These are phyloP conservation scores for Listrodromus nycthemerus DNA, from an alignment of 2,888 invertebrate genomes.

Conservation along the genomic window DNA sequence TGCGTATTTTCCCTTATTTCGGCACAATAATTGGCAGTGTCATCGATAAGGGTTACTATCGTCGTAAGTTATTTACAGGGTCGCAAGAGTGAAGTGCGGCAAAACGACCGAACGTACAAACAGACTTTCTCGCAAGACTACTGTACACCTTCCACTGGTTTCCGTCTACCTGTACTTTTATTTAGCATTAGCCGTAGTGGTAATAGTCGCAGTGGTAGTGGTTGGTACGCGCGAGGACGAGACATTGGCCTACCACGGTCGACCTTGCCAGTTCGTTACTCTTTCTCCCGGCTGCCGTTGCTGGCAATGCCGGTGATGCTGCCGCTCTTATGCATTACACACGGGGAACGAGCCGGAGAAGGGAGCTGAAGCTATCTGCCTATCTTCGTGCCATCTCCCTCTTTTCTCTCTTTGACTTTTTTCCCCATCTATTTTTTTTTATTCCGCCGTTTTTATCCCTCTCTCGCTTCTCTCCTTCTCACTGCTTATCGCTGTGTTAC, in stretches of 20 bases:
- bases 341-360: conserved; percentile 53
- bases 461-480: conserved; percentile 63
- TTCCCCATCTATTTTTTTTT: conserved; percentile 16
- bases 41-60: not conserved
- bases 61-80: not conserved
- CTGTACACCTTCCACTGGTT: conserved; percentile 44
- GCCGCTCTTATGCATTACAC: conserved; percentile 78
- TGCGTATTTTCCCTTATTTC: not conserved
- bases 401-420: conserved; percentile 64
- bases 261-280: conserved; percentile 84
- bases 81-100: not conserved
- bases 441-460: conserved; percentile 53
- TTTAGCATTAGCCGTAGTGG: conserved; percentile 58
- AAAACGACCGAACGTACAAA: conserved; percentile 38
- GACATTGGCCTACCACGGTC: conserved; percentile 84
- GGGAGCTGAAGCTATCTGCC: conserved; percentile 68
- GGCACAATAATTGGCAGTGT: not conserved
- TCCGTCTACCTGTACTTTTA: conserved; percentile 50
- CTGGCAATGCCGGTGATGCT: conserved; percentile 65
- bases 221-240: conserved; percentile 75
- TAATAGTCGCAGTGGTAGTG: conserved; percentile 58
- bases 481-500: conserved; percentile 62
- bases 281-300: conserved; percentile 75
- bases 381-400: conserved; percentile 61
- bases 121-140: conserved; percentile 38